Base-by-base conservation (phyloP, 2,113 vertebrate species). In the Ceyx margarethae region DNA sequence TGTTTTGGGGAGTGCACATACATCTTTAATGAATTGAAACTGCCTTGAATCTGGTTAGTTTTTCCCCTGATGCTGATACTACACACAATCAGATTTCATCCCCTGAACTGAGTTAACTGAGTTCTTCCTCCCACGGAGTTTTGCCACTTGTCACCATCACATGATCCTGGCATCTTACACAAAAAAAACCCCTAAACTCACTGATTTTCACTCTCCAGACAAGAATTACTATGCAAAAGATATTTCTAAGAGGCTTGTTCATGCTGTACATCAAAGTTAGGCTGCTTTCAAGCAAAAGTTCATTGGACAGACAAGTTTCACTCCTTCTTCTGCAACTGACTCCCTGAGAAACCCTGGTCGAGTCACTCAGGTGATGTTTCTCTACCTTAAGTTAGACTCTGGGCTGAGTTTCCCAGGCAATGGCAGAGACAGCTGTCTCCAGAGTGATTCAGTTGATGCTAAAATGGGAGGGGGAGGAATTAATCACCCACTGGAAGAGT, bases 11-110 rank as follows among this genome's bases (percentile, higher is more conserved):
- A 83, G 71, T 26, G 33, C 37, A 79, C 29, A 81, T 74, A 14
- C 33, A 87, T 87, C 89, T 89, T 94, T 91, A 82, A 95, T 87
- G 71, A 77, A 43, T 8, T 64, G 51, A 77, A 92, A 85, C 46
- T 85, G 78, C 51, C 60, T 77, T 45, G 16, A 25, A 28, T 77
- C 64, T 13, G 2, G 31, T 56, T 89, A 13, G 48, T 26, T 66
- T 85, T 84, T 48, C n/a, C 56, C 40, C 56, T 67, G 67, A 22
- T 20, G 56, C 3, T 85, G 54, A 54, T 43, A 58, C 45, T 69
- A 66, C 23, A 54, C 1, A 56, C 50, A 84, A 58, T 48, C 61
- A 57, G 25, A 61, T 45, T 69, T 53, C 21, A 17, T 26, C 72
- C 37, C 25, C 51, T 74, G 75, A 37, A 37, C 37, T 37, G 37